Conservation (phyloP, 2,888 invertebrate genomes). For the Pheosia gnoma region DNA sequence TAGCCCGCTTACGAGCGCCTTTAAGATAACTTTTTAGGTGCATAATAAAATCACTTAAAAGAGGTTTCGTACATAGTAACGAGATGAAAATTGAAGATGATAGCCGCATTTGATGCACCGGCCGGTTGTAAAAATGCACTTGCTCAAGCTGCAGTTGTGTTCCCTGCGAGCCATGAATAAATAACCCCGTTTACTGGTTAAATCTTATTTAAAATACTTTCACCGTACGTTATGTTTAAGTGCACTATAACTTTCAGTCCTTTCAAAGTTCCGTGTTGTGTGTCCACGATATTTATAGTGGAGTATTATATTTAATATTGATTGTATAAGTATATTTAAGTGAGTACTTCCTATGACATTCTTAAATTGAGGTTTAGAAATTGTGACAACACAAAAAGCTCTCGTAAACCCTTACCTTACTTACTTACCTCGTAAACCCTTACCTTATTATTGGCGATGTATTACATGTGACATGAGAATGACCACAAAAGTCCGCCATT, state of each 20-base stretch:
- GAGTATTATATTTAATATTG: not conserved
- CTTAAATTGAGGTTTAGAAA: too few species aligned
- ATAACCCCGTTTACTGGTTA: slow-evolving; percentile 40
- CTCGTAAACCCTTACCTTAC: too few species aligned
- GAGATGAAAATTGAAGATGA: slow-evolving; percentile 5
- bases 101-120: slow-evolving; percentile 28
- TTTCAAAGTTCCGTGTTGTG: slow-evolving; percentile 32
- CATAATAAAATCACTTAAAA: too few species aligned
- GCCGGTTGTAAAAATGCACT: slow-evolving; percentile 36
- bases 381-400: too few species aligned
- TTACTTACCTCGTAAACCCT: too few species aligned
- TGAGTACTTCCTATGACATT: too few species aligned
- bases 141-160: slow-evolving; percentile 44
- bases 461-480: too few species aligned
- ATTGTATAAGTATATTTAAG: not conserved
- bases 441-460: too few species aligned
- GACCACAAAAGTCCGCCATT: too few species aligned
- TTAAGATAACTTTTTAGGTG: too few species aligned
- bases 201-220: slow-evolving; percentile 43
- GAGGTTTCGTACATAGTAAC: not conserved
- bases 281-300: not conserved
- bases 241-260: slow-evolving; percentile 44
- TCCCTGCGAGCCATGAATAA: slow-evolving; percentile 45
- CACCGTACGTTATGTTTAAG: slow-evolving; percentile 41
- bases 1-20: too few species aligned